These are phyloP conservation scores for Alectoris magna DNA, from an alignment of 2,797 vertebrate genomes.

Conservation along the genomic window DNA sequence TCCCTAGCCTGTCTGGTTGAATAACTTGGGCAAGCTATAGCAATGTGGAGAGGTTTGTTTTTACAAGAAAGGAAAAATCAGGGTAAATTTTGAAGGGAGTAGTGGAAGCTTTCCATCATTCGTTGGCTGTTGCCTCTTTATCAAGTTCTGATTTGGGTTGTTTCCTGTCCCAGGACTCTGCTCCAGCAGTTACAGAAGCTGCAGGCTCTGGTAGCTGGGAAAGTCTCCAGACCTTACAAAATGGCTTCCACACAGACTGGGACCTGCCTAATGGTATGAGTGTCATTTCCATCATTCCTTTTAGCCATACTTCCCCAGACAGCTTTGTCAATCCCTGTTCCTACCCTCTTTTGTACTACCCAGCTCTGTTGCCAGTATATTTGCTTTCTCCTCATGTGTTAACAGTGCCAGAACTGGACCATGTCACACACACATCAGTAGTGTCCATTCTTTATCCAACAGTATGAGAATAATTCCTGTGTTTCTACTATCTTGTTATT, in stretches of 20 bases:
- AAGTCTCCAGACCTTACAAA: slow-evolving; percentile 94
- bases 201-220: slow-evolving; percentile 93
- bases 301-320: background rate
- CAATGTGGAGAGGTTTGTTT: background rate
- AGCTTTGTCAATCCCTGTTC: background rate
- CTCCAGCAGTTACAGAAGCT: slow-evolving; percentile 98
- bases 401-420: background rate
- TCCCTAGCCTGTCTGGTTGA: background rate
- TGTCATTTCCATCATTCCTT: background rate
- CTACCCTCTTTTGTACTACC: background rate
- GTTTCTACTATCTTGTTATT: background rate
- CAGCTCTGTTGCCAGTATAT: background rate
- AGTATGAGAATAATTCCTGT: background rate
- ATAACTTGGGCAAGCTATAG: background rate
- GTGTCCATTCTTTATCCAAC: background rate
- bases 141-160: slow-evolving; percentile 14
- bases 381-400: slow-evolving; percentile 2
- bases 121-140: background rate
- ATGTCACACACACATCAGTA: background rate
- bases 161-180: slow-evolving; percentile 86
- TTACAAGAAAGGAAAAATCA: slow-evolving; percentile 8
- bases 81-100: background rate
- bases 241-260: slow-evolving; percentile 97
- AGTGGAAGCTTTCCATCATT: background rate
- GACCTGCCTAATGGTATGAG: slow-evolving; percentile 94